Evolutionary conservation across 2,888 invertebrate species (phyloP).

Genomic region (Agrotis segetum): DNA sequence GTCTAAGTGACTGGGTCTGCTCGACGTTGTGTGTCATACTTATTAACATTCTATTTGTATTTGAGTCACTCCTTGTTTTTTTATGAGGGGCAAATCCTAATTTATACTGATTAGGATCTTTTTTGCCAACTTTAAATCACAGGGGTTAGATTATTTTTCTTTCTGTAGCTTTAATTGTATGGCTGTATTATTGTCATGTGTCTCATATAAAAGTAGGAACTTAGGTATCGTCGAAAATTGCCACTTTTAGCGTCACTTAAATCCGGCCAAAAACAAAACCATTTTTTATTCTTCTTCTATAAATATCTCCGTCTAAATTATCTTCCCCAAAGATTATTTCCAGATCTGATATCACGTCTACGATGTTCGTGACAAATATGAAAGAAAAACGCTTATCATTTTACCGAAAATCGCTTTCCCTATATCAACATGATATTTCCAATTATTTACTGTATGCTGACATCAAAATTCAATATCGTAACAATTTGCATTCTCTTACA

Average conservation of each 20-base stretch:
- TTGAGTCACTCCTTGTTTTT: conserved; percentile 19
- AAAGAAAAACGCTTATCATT: conserved; percentile 34
- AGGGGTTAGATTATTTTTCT: background rate
- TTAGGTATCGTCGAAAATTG: no score
- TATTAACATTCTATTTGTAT: conserved; percentile 52
- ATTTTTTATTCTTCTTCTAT: conserved; percentile 1
- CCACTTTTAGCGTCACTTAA: no score
- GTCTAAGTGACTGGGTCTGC: conserved; percentile 40
- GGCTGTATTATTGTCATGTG: no score
- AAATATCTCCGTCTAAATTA: conserved; percentile 7
- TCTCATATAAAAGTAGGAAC: no score
- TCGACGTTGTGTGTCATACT: conserved; percentile 36
- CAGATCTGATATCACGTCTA: background rate
- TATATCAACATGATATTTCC: conserved; percentile 53
- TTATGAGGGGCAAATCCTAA: background rate
- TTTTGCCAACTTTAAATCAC: background rate
- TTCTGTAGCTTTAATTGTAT: no score
- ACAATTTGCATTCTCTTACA: conserved; percentile 49
- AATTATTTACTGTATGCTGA: conserved; percentile 57
- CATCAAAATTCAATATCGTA: conserved; percentile 51
- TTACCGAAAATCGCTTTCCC: conserved; percentile 40
- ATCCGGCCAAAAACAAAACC: background rate
- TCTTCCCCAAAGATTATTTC: background rate
- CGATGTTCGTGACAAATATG: conserved; percentile 28
- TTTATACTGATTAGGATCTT: background rate